Conservation (phyloP, 2,888 invertebrate species). For the Hypercompe scribonia region DNA sequence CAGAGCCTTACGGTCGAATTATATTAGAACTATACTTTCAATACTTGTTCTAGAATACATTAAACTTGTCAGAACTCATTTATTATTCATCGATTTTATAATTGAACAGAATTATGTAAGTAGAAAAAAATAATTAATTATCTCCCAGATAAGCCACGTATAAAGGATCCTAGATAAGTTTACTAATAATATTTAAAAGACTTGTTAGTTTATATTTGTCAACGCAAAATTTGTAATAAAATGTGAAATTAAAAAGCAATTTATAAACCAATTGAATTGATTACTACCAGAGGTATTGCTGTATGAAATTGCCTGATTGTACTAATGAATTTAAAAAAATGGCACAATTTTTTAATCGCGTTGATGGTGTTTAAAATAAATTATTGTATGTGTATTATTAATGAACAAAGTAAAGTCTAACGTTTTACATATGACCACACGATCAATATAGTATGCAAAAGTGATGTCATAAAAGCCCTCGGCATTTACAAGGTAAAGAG, state of each 20-base stretch:
- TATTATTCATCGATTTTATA: background rate
- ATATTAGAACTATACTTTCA: slow-evolving; percentile 26
- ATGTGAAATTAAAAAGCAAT: too few relatives aligned
- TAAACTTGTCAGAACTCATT: slow-evolving; percentile 8
- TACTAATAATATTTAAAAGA: background rate
- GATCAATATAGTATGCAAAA: slow-evolving; percentile 34
- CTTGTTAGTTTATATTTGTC: background rate
- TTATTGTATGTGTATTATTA: too few relatives aligned
- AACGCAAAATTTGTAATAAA: too few relatives aligned
- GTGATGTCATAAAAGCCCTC: slow-evolving; percentile 44
- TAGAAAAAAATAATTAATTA: background rate
- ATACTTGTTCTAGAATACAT: slow-evolving; percentile 20
- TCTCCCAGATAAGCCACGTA: background rate
- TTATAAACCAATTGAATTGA: background rate
- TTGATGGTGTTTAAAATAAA: too few relatives aligned
- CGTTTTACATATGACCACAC: slow-evolving; percentile 7
- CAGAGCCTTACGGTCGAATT: slow-evolving; percentile 62
- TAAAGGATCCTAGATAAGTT: too few relatives aligned
- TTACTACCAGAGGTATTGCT: background rate
- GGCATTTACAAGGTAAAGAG: slow-evolving; percentile 48
- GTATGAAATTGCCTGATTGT: background rate
- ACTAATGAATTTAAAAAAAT: background rate
- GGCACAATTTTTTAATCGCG: background rate
- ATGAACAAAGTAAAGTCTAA: background rate
- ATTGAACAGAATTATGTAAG: background rate